Base-by-base conservation (phyloP, 2,888 invertebrate species). In the Dichetophora obliterata region DNA sequence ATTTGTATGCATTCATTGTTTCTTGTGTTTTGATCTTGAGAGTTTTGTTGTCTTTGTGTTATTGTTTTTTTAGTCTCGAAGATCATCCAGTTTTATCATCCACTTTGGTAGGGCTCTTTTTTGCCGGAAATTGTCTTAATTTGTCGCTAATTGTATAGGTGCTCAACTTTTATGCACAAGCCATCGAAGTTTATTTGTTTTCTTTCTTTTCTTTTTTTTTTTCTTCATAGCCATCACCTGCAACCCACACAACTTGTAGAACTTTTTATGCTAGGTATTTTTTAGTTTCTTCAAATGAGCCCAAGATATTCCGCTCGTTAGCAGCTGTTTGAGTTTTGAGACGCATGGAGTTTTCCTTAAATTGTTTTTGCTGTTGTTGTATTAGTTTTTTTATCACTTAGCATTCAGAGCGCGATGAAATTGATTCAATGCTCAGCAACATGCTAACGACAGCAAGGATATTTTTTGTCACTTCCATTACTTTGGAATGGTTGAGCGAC, bases 81-180 rank as follows among this genome's bases (percentile, higher is more conserved):
- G 61, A 65, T 78, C 79, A 79, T 80, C 75, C 75, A 77, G 73
- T 79, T 80, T 79, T 79, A 77, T 76, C 70, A 65, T 34, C 24
- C 48, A 24, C 37, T 37, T 74, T 37, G n/a, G 14, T 68, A 50
- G 74, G 74, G 27, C 27, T 48, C 11, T 24, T n/a, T 37, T 34
- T 24, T 11, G 5, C 73, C 24, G 16, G 52, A 37, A 52, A 72
- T 65, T 19, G 27, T 19, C 75, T 54, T 61, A 76, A 78, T 78
- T 80, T 80, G 78, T 77, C 75, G 68, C 78, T 82, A 80, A 82
- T 80, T 80, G 78, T 76, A 77, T 79, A 77, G 76, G 78, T 82
- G 80, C 77, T 80, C 77, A 77, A 79, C 75, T 76, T 80, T 81
- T 79, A 77, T 81, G 80, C 63, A 75, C 77, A 75, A 63, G 31